Evolutionary conservation across 2,113 vertebrate species (phyloP), one percentile per base, ranked within the genome.

Genomic region (Tonatia bakeri): DNA sequence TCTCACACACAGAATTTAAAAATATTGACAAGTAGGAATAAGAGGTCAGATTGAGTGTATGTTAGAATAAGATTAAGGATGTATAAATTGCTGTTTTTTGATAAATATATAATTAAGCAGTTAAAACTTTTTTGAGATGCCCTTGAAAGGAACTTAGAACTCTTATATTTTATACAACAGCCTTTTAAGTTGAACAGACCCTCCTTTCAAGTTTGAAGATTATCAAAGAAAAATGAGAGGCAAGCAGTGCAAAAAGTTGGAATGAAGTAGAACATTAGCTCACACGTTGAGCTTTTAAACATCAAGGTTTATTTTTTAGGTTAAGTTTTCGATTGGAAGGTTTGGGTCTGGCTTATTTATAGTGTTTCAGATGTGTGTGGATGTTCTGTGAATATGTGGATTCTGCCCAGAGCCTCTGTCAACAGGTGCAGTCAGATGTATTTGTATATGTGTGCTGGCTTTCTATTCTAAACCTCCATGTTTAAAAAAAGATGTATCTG

Each of bases 311-410:
- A 47, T 67, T 77, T 22, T 92, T 79, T 52, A 38, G 73, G 45
- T 87, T n/a, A 90, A 70, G 28, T 11, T 92, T 94, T 90, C 69
- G 47, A 38, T 91, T 89, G 33, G 38, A 91, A 59, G 33, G 12
- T 91, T 76, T 77, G 45, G 26, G 19, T 76, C 65, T 95, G 70
- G 50, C 40, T 83, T 95, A 92, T 94, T 87, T 94, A 65, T 70
- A 90, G 59, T 80, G 9, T 92, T 94, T 96, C 56, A 36, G 31
- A 69, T 94, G n/a, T 95, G 61, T 92, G 38, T 81, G 47, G 17
- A 73, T 93, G 31, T 79, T 94, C 61, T 88, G 0, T 95, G 64
- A 31, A 11, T 85, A 84, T 80, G 50, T 85, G 67, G 19, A 40
- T 70, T 73, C 22, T 96, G 89, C 82, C 59, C 54, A 33, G 45